Conservation (phyloP, 2,113 vertebrate genomes). For the Noturus placidus region DNA sequence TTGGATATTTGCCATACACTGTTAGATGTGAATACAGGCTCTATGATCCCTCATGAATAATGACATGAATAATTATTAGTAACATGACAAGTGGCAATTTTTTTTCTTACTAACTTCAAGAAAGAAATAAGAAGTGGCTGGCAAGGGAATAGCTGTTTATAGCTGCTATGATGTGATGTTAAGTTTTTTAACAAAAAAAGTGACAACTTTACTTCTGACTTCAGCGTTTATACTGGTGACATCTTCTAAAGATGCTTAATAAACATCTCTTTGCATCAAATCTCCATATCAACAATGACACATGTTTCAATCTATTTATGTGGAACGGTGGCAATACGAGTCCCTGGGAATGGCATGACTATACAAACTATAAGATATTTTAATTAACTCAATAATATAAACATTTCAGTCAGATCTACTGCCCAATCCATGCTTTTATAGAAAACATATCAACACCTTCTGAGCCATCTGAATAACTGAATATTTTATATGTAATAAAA, state of each 20-base stretch:
- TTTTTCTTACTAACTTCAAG: not conserved
- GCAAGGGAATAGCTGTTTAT: not conserved
- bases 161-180: not conserved
- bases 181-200: not conserved
- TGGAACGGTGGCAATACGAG: not conserved
- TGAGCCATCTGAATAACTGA: not conserved
- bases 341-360: not conserved
- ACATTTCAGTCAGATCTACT: not conserved
- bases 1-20: conserved; percentile 53
- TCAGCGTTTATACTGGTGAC: not conserved
- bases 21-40: conserved; percentile 56
- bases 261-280: not conserved
- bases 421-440: not conserved
- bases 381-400: not conserved
- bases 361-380: not conserved
- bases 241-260: not conserved
- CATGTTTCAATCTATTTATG: not conserved
- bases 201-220: not conserved
- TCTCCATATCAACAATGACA: not conserved
- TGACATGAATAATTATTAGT: not conserved
- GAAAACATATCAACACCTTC: not conserved
- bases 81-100: not conserved
- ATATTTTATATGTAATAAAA: not conserved
- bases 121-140: not conserved
- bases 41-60: not conserved